A percentile compares a stretch with the other conserved stretches of the same genome.
These are phyloP conservation scores for Aegithalos caudatus DNA, from an alignment of 2,113 vertebrate genomes.

Conservation along the genomic window DNA sequence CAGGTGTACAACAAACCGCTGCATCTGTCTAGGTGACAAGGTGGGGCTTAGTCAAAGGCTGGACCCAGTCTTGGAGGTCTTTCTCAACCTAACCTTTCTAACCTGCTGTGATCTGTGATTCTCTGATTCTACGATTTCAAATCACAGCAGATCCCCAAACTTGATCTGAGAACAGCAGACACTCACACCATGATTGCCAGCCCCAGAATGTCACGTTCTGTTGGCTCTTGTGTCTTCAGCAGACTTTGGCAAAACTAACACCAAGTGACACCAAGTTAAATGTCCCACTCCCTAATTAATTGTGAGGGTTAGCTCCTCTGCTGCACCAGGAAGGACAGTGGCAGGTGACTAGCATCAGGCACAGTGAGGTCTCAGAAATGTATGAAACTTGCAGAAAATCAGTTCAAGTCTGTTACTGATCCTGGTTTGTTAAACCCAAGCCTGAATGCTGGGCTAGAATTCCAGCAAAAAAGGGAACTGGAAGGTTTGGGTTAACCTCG, in stretches of 20 bases:
- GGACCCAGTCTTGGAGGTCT: neutral
- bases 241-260: neutral
- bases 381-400: neutral
- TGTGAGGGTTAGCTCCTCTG: neutral
- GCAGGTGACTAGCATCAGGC: neutral
- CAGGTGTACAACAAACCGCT: neutral
- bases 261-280: neutral
- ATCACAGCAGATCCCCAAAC: neutral
- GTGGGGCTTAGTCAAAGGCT: neutral
- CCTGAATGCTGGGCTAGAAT: neutral
- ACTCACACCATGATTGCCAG: fast-evolving
- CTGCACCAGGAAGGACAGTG: neutral
- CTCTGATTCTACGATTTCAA: neutral
- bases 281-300: neutral
- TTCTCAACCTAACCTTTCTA: neutral
- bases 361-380: neutral
- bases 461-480: neutral
- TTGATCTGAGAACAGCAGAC: neutral
- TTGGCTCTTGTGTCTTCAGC: neutral
- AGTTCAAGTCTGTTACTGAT: neutral
- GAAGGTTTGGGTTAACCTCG: fast-evolving
- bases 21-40: neutral
- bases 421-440: neutral
- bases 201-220: neutral
- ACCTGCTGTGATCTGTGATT: neutral